A percentile compares a stretch with the other conserved stretches of the same genome.
Conservation (phyloP, 2,797 vertebrate species). For the Sebastes melanostomus region DNA sequence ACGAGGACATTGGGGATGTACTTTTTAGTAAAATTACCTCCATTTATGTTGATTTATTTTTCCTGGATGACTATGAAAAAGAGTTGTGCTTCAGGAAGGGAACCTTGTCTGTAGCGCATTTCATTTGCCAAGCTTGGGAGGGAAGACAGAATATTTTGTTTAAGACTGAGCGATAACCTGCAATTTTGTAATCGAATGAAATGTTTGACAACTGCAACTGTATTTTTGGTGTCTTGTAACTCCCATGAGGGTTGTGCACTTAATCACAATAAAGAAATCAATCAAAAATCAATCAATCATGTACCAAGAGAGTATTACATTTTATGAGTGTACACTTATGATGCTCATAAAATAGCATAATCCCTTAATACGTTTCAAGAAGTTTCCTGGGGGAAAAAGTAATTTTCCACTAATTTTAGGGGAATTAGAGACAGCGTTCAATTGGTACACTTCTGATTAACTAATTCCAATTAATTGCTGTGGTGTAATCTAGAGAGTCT, state of each 20-base stretch:
- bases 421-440: not conserved
- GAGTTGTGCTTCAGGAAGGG: not conserved
- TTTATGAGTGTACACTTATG: not conserved
- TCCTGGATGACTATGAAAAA: not conserved
- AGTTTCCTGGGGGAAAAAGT: not conserved
- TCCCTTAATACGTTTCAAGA: not conserved
- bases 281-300: too few relatives aligned
- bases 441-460: not conserved
- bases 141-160: not conserved
- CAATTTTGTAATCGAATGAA: not conserved
- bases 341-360: not conserved
- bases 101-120: not conserved
- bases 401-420: not conserved
- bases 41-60: not conserved
- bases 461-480: not conserved
- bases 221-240: not conserved
- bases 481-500: not conserved
- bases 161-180: too few relatives aligned
- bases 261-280: too few relatives aligned
- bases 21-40: not conserved
- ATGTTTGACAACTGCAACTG: not conserved
- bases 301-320: not conserved
- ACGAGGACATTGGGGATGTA: not conserved
- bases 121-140: not conserved
- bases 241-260: not conserved